Evolutionary conservation across 2,888 invertebrate genomes (phyloP).

Genomic region (Oligia latruncula): DNA sequence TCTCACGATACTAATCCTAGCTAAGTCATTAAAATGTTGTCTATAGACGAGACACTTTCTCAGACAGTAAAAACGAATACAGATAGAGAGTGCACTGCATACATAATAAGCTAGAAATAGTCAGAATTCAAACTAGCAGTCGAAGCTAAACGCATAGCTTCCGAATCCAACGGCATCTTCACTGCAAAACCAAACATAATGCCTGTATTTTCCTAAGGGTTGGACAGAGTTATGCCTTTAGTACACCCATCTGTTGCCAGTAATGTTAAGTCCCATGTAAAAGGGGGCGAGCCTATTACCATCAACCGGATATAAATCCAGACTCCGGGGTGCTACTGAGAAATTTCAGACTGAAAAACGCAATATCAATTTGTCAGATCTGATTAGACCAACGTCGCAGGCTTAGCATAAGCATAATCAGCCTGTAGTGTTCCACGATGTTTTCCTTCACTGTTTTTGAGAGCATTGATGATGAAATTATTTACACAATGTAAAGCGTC

Average conservation of each 20-base stretch:
- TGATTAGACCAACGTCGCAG: no score
- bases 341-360: neutral
- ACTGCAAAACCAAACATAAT: neutral
- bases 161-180: neutral
- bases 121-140: neutral
- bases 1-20: neutral
- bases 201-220: no score
- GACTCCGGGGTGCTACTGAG: neutral
- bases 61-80: neutral
- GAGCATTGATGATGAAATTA: neutral
- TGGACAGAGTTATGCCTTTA: no score
- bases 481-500: neutral
- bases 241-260: neutral
- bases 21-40: constrained; percentile 3
- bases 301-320: neutral
- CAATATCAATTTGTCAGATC: no score
- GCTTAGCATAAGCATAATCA: no score
- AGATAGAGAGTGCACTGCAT: neutral
- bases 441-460: neutral
- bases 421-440: no score
- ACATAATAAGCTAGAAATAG: neutral
- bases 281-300: neutral
- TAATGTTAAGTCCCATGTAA: neutral
- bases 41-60: constrained; percentile 15
- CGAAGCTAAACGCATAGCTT: neutral